A percentile compares a stretch with the other conserved stretches of the same genome.
These are phyloP conservation scores for Drosophila nebulosa DNA, from an alignment of 1,140 invertebrate genomes.

Conservation along the genomic window DNA sequence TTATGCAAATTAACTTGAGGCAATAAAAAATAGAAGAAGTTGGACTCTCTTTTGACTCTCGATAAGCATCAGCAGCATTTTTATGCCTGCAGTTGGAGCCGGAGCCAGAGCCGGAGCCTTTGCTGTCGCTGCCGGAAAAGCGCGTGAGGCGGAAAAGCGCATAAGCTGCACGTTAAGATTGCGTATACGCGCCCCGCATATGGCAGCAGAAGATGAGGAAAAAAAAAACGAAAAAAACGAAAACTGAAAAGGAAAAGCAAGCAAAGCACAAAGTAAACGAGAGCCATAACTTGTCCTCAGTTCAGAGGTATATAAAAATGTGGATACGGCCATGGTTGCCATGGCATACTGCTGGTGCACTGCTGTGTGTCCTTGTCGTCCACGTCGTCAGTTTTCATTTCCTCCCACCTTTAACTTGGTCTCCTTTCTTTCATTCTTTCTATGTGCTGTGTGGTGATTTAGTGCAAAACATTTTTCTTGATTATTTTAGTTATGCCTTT, in stretches of 20 bases:
- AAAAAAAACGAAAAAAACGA: slow-evolving; percentile 11
- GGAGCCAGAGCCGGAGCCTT: slow-evolving; percentile 1
- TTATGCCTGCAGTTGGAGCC: slow-evolving; percentile 18
- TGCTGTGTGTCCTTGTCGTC: slow-evolving; percentile 38
- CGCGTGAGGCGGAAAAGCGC: slow-evolving; percentile 70
- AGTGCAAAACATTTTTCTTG: slow-evolving; percentile 76
- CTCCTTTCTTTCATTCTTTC: background rate
- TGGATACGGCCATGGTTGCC: background rate
- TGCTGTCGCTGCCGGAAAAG: slow-evolving; percentile 58
- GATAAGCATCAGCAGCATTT: slow-evolving; percentile 47
- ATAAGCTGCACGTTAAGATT: slow-evolving; percentile 70
- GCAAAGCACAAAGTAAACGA: background rate
- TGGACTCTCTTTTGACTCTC: slow-evolving; percentile 19
- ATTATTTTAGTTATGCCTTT: slow-evolving; percentile 67
- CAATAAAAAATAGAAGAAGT: slow-evolving; percentile 5
- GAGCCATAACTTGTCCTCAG: slow-evolving; percentile 4
- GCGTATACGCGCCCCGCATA: slow-evolving; percentile 57
- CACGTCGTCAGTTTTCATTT: slow-evolving; percentile 64
- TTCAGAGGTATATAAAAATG: background rate
- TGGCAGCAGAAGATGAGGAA: slow-evolving; percentile 7
- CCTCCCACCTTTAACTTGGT: slow-evolving; percentile 51
- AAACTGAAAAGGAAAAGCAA: background rate
- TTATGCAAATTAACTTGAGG: slow-evolving; percentile 58
- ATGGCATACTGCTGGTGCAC: too few relatives aligned
- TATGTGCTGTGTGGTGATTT: slow-evolving; percentile 52